Evolutionary conservation across 2,797 vertebrate genomes (phyloP).

Genomic region (Enteromius anoplus): DNA sequence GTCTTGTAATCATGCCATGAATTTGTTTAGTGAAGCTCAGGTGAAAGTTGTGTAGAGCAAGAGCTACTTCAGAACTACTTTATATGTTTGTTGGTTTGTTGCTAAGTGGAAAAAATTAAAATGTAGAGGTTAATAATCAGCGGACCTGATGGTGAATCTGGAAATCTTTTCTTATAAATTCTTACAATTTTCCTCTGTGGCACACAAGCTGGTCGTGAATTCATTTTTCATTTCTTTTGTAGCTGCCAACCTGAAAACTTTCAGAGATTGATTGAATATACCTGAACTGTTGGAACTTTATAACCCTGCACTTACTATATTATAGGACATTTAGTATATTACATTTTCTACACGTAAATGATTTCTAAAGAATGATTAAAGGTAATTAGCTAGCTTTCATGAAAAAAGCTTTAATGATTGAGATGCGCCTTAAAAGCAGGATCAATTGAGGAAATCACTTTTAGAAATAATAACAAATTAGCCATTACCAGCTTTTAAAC

Average conservation of each 20-base stretch:
- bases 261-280: neutral
- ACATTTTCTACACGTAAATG: neutral
- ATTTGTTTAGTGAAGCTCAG: slow-evolving; percentile 8
- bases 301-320: neutral
- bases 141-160: neutral
- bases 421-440: neutral
- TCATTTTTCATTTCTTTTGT: neutral
- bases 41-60: neutral
- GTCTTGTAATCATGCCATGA: neutral
- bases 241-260: neutral
- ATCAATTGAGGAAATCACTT: neutral
- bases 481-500: slow-evolving; percentile 1
- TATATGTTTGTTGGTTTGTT: neutral
- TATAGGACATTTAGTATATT: neutral
- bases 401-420: neutral
- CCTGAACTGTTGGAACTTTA: neutral
- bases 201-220: too few relatives aligned
- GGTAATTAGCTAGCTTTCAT: neutral
- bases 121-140: neutral
- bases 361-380: slow-evolving; percentile 6
- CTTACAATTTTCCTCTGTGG: neutral
- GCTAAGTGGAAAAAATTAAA: neutral
- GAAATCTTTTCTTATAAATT: neutral
- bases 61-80: neutral
- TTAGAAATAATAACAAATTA: slow-evolving; percentile 1